Base-by-base conservation (phyloP, 2,113 vertebrate species). In the Cinclus cinclus region DNA sequence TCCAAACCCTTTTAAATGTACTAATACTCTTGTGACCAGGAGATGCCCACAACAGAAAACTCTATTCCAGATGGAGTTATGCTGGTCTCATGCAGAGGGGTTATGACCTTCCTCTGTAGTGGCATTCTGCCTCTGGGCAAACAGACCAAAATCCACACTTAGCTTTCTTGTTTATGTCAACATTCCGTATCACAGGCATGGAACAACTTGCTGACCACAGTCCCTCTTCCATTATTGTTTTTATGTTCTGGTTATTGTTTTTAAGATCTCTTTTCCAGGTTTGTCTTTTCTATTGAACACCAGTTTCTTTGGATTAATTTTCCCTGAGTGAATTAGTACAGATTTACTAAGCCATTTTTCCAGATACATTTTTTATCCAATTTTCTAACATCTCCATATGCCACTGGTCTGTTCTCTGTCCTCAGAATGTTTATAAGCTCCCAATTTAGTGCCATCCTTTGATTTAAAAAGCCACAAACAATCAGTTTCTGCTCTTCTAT, bases 31-130 rank as follows among this genome's bases (percentile, higher is more conserved):
- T 90, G 90, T 92, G 90, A 95, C 86, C 90, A 92, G 86, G 64
- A 84, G 90, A 93, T 95, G 65, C 80, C 85, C 95, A 97, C 94
- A 95, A 92, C 69, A 91, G 82, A 96, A 90, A 90, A 44, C 93
- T 81, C 60, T 84, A 30, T 81, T 96, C 93, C 94, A 95, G 90
- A 96, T 92, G 94, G 83, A 97, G 79, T 81, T 92, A 90, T 83
- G 56, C 80, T 92, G 88, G 56, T 83, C 90, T 89, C 94, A 92
- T 90, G 88, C 93, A 88, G 71, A 86, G 22, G 92, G 90, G 92
- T 92, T 97, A 92, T 83, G 91, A 90, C 80, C 69, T 94, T 95
- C 65, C 80, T 92, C 76, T 62, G 91, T 71, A 94, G 73, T 65
- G 92, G 81, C 93, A 94, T 30, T 83, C 56, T 94, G 93, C 93